Evolutionary conservation across 2,797 vertebrate genomes (phyloP), one percentile per base, ranked within the genome.

Genomic region (Eutrigla gurnardus): DNA sequence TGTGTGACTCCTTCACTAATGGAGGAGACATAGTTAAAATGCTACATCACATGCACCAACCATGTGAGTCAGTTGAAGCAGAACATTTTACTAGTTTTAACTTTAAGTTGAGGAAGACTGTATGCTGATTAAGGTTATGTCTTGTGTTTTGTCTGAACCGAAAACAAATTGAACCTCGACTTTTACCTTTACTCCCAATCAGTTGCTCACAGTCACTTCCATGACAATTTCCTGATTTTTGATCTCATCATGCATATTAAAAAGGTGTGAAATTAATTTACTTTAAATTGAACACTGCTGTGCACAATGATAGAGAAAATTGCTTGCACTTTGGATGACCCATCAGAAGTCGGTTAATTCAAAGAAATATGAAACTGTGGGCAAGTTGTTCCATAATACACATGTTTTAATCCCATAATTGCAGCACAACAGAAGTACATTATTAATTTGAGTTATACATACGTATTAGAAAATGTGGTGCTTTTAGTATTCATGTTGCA

Each of bases 1-100:
- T 52, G 10, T 5, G 13, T 32, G 63, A 80, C 79, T 67, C 63
- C 54, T 69, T 70, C 82, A 70, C 76, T 25, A 0, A 37, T 7
- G 25, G 46, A 33, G 33, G 50, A 12, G 18, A 40, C 5, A 7
- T 3, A 11, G 25, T 6, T 37, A 3, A 49, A 4, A 37, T 0
- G 32, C 74, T 62, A 15, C 53, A 33, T 63, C 46, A 49, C 70
- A 43, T 18, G 64, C 37, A 42, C 1, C 46, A 0, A 3, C n/a
- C 66, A 14, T 25, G 59, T 50, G 50, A 55, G 14, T 55, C 7
- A 10, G 7, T 12, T 32, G 33, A n/a, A 42, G 17, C 47, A 61
- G 59, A 49, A 32, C n/a, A n/a, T 53, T 0, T n/a, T 6, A 42
- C 3, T 18, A 14, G 39, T 67, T 47, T 47, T 5, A 55, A 54